Conservation (phyloP, 1,140 invertebrate genomes). For the Drosophila prosaltans region DNA sequence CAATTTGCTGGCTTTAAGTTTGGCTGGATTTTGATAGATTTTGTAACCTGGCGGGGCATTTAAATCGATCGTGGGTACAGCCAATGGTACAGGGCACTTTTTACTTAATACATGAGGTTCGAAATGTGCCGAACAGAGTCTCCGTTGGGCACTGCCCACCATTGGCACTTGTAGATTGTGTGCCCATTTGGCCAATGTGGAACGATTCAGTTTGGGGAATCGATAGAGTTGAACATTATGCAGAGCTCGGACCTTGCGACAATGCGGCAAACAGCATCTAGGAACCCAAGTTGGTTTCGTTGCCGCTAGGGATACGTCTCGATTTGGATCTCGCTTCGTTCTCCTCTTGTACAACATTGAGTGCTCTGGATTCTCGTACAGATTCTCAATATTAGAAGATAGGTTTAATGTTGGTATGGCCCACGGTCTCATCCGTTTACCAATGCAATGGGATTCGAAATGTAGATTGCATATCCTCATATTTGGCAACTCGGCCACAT, state of each 20-base stretch:
- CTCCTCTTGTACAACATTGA: conserved; percentile 65
- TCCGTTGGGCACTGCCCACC: conserved; percentile 68
- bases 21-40: conserved; percentile 77
- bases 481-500: conserved; percentile 44
- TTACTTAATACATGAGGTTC: conserved; percentile 74
- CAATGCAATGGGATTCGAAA: conserved; percentile 76
- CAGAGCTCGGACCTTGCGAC: conserved; percentile 66
- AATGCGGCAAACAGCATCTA: conserved; percentile 72
- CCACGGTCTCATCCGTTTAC: conserved; percentile 74
- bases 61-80: conserved; percentile 73
- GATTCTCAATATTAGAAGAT: conserved; percentile 65
- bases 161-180: conserved; percentile 74
- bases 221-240: conserved; percentile 77
- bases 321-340: conserved; percentile 44
- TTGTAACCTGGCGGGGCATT: conserved; percentile 71
- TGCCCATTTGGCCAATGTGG: conserved; percentile 74
- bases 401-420: conserved; percentile 78
- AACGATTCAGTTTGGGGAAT: conserved; percentile 73
- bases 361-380: conserved; percentile 76
- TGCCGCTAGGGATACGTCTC: conserved; percentile 2
- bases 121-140: conserved; percentile 74
- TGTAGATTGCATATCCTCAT: conserved; percentile 75
- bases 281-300: conserved; percentile 74
- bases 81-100: conserved; percentile 73
- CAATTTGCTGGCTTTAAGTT: conserved; percentile 67